Base-by-base conservation (phyloP, 2,113 vertebrate genomes). In the Toxotes jaculatrix region DNA sequence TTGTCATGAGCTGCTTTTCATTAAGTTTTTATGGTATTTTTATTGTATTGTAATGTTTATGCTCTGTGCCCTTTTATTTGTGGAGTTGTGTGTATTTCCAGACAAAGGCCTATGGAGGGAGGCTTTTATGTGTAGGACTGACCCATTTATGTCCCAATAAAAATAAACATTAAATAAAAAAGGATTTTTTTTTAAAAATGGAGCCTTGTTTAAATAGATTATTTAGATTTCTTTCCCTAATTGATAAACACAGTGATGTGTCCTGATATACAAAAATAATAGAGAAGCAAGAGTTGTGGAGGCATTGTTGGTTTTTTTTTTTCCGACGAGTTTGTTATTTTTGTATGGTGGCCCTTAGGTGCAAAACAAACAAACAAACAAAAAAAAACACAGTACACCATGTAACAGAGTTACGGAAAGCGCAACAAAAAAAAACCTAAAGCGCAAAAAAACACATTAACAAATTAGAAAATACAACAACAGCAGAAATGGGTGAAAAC, bases 21-120 rank as follows among this genome's bases (percentile, higher is more conserved):
- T 68, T 69, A 64, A 21, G 38, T 64, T 75, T 71, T 76, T 38
- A 23, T 79, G 3, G 19, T 51, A 47, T 56, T 64, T 66, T 59
- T 79, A 55, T 66, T 62, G 40, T 69, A 59, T 68, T 72, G 57
- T 31, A 27, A 27, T 68, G 51, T 56, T 47, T 53, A 19, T 67
- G 45, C 31, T 38, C 53, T 49, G 36, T 14, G 49, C 23, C 69
- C 40, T 43, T 51, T 45, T 72, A 10, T 47, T 19, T 79, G 57
- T 63, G 49, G 68, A 38, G 13, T 14, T 60, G 67, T 60, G 67
- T 42, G 38, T 70, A n/a, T 45, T 32, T 31, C n/a, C 31, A 11
- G 23, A 34, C 31, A 32, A 19, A 74, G 9, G 71, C 7, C 12
- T 6, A 38, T 38, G 9, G 53, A 19, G 13, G n/a, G 34, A 27